Base-by-base conservation (phyloP, 2,113 vertebrate species). In the Lophochroa leadbeateri region DNA sequence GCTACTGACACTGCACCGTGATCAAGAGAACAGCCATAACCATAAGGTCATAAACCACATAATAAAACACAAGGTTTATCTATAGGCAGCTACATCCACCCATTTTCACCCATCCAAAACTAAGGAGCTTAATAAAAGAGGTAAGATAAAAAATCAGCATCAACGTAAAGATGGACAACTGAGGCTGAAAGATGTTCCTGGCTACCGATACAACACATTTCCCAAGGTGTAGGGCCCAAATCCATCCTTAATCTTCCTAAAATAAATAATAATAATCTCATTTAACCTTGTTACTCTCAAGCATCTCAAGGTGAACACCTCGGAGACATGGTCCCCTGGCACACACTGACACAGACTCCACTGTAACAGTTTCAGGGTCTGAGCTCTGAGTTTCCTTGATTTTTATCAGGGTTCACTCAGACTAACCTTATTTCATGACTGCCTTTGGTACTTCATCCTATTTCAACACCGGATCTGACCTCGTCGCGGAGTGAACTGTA, bases 391-490 rank as follows among this genome's bases (percentile, higher is more conserved):
- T 63, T 93, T 78, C 95, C 92, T 35, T 82, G 91, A 94, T 96
- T 92, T 85, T 68, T 92, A 93, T 94, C 96, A 90, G 72, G 68
- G 71, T 75, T 92, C 71, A 70, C 88, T 80, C 94, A 90, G 44
- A 74, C 71, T 71, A 82, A 44, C 60, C 55, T 49, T 44, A 87
- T 84, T 95, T 86, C 18, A 13, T 72, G 69, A 94, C 69, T 79
- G 86, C 47, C 88, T 90, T 92, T 90, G 77, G 89, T 76, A 82
- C 61, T 29, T 31, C 78, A 84, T 92, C 95, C 95, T 82, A 15
- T 94, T 94, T 86, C 90, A 93, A 74, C 85, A 88, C 49, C 29
- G 94, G 87, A 60, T 91, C 47, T 92, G 96, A 95, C 90, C 92
- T 25, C 69, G 43, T 19, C 23, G 63, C 13, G 76, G 86, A 13